Percentiles rank a stretch among this genome's conserved stretches.
These are phyloP conservation scores for Laticauda laticaudata DNA, from an alignment of 2,113 vertebrate species.

Conservation along the genomic window DNA sequence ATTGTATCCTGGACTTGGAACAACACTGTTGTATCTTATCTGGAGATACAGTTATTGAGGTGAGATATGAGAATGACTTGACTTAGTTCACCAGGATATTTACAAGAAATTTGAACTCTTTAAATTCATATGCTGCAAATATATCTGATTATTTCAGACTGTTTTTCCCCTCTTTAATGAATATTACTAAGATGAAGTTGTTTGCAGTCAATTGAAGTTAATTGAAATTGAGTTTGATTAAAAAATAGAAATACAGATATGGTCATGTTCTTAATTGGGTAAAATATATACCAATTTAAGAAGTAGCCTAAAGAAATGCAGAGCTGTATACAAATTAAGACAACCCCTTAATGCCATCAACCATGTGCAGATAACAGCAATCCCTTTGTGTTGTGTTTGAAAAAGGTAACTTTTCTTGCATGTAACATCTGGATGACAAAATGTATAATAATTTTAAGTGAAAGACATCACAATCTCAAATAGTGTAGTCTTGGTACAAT, in stretches of 20 bases:
- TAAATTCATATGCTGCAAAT: not conserved
- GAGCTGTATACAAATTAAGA: not conserved
- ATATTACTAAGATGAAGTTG: not conserved
- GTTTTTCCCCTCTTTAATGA: not conserved
- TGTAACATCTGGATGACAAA: not conserved
- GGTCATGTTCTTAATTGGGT: not conserved
- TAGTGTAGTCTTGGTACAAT: not conserved
- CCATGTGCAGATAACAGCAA: not conserved
- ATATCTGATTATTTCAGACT: not conserved
- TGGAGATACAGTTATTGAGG: not conserved
- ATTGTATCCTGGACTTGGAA: not conserved
- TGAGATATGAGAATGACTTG: not conserved
- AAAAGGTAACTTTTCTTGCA: not conserved
- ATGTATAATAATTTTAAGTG: not conserved
- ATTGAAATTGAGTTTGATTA: not conserved
- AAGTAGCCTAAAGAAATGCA: not conserved
- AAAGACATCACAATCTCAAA: not conserved
- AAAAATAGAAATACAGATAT: not conserved
- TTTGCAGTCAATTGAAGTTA: not conserved
- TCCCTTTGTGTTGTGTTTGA: not conserved
- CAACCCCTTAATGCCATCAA: not conserved
- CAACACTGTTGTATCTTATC: slow-evolving; percentile 7
- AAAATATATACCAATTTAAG: not conserved
- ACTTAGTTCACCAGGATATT: not conserved
- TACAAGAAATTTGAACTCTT: not conserved